Evolutionary conservation across 2,113 vertebrate genomes (phyloP), one percentile per base, ranked within the genome.

Genomic region (Athene cunicularia): DNA sequence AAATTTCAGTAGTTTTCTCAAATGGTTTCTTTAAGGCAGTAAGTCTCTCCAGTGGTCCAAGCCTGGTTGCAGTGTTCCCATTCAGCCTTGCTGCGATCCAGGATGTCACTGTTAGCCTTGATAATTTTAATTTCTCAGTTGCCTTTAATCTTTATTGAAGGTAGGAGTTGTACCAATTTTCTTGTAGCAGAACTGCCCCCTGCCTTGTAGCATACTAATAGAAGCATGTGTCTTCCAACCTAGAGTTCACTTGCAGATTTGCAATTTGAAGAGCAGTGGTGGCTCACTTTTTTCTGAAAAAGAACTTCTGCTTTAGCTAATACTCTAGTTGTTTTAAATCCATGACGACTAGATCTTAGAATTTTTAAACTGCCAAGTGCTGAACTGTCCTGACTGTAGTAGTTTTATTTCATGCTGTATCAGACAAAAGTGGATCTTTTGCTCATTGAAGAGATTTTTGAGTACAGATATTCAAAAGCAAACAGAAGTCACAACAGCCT

Each of bases 151-250:
- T 60, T 27, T 20, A 8, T 13, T 59, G 24, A 70, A 45, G 9
- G 21, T 16, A 11, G 22, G 19, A 50, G 17, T 68, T 58, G 15
- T 41, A 5, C 49, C 3, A 5, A 22, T 45, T 85, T 45, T 32
- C 39, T 24, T n/a, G 41, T 22, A 53, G 62, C 41, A 63, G 55
- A 64, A 9, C 43, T 64, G 26, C 12, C 26, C 26, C 11, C 12
- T 14, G 16, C 10, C 1, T 73, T 63, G 16, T 17, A 53, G 33
- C 6, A 1, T 9, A 3, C 43, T 39, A 6, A 1, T 33, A 9
- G 9, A 23, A 53, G 33, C 35, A 7, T 3, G 30, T 43, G 28
- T 35, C 22, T 68, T 68, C 58, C 66, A 59, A 11, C 72, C 20
- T 11, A 23, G 62, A 41, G 17, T 37, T 84, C 43, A 11, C 67